These are phyloP conservation scores for Athalia cordata DNA, from an alignment of 2,888 invertebrate species.

Conservation along the genomic window DNA sequence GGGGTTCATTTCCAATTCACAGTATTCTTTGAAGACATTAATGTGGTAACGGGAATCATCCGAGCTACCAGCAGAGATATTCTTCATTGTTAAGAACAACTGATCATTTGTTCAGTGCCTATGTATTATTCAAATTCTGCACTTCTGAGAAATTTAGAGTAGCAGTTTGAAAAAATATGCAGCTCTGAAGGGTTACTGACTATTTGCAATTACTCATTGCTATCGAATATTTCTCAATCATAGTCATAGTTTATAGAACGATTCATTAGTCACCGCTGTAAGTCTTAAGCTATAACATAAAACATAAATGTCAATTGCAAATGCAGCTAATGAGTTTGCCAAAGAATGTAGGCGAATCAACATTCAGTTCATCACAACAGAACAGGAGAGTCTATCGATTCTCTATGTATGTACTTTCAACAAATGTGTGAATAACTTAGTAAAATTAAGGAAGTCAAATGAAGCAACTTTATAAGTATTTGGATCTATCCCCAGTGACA, in stretches of 20 bases:
- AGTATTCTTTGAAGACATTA: constrained; percentile 58
- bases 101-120: too few species aligned
- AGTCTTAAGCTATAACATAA: constrained; percentile 1
- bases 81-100: constrained; percentile 9
- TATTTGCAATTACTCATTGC: neutral
- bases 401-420: constrained; percentile 13
- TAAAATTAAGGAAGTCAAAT: neutral
- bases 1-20: constrained; percentile 42
- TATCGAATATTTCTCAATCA: neutral
- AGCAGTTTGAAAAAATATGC: neutral
- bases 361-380: neutral
- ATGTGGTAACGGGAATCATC: constrained; percentile 54
- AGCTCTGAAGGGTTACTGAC: neutral
- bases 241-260: constrained; percentile 10
- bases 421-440: neutral
- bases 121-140: too few species aligned
- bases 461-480: constrained; percentile 1
- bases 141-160: neutral
- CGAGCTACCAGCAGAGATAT: constrained; percentile 11
- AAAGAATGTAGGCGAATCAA: neutral
- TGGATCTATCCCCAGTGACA: neutral
- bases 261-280: neutral
- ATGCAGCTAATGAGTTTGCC: neutral
- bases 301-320: neutral
- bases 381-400: constrained; percentile 3